Conservation (phyloP, 2,888 invertebrate species). For the Falcaria lacertinaria region DNA sequence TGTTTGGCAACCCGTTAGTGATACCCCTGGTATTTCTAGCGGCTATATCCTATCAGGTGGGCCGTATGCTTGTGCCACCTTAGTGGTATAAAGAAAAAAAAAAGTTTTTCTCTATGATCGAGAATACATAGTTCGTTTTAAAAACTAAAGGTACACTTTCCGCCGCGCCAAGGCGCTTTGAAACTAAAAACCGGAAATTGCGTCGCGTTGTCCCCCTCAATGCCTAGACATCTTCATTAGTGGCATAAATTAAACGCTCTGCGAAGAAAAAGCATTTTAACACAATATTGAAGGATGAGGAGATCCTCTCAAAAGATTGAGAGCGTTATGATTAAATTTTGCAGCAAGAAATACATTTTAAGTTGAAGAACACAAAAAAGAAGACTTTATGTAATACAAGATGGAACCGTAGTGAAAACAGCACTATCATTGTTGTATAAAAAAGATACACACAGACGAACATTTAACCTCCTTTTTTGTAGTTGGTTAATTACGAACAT, state of each 20-base stretch:
- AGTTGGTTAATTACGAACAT: too few relatives aligned
- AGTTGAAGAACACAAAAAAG: too few relatives aligned
- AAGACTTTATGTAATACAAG: too few relatives aligned
- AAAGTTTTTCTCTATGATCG: constrained; percentile 13
- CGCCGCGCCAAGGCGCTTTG: constrained; percentile 52
- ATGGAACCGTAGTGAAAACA: too few relatives aligned
- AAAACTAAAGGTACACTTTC: constrained; percentile 37
- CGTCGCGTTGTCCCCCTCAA: constrained; percentile 62
- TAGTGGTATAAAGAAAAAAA: too few relatives aligned
- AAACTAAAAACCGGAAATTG: constrained; percentile 79
- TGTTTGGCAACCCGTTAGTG: too few relatives aligned
- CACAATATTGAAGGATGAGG: background rate
- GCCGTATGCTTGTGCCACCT: too few relatives aligned
- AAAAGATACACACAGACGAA: too few relatives aligned
- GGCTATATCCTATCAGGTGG: too few relatives aligned
- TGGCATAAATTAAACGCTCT: constrained; percentile 60
- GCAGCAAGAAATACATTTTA: background rate
- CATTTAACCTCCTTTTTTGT: too few relatives aligned
- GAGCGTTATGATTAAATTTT: constrained; percentile 1
- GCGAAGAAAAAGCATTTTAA: constrained; percentile 6
- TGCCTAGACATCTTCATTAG: constrained; percentile 69
- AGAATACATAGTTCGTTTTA: constrained; percentile 30
- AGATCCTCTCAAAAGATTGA: background rate
- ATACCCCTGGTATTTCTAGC: too few relatives aligned
- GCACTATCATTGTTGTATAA: too few relatives aligned